phyloP scores from a whole-genome alignment of 2,797 vertebrate species.

The Ataeniobius toweri region DNA sequence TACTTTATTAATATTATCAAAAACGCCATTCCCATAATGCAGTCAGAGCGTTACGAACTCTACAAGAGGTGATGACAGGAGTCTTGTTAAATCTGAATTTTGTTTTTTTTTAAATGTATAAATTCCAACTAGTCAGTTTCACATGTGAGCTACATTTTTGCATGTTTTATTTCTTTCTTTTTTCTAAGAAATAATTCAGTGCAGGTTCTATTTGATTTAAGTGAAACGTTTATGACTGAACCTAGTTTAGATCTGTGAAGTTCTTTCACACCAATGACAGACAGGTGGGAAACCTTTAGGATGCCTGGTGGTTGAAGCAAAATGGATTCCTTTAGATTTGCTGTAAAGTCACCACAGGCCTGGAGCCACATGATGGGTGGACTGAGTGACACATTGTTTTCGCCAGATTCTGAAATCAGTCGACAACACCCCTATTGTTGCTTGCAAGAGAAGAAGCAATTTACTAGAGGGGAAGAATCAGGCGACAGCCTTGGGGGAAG shows the following conservation, averaged over 20 bases:
- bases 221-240: not conserved
- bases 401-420: conserved; percentile 22
- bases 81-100: not conserved
- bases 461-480: conserved; percentile 44
- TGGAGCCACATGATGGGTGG: conserved; percentile 51
- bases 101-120: not conserved
- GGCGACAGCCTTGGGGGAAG: conserved; percentile 33
- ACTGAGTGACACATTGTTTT: conserved; percentile 51
- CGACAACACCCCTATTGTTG: conserved; percentile 45
- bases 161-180: not conserved
- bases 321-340: conserved; percentile 30
- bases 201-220: not conserved
- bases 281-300: conserved; percentile 4
- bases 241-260: not conserved
- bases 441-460: conserved; percentile 29
- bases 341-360: conserved; percentile 24
- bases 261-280: conserved; percentile 1
- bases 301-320: conserved; percentile 25
- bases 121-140: not conserved
- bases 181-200: not conserved
- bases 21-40: not conserved
- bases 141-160: not conserved
- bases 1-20: not conserved
- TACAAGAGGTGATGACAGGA: not conserved
- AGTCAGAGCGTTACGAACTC: not conserved